phyloP scores from a whole-genome alignment of 35 echinoderm and acorn worm species.

The Anneissia japonica region DNA sequence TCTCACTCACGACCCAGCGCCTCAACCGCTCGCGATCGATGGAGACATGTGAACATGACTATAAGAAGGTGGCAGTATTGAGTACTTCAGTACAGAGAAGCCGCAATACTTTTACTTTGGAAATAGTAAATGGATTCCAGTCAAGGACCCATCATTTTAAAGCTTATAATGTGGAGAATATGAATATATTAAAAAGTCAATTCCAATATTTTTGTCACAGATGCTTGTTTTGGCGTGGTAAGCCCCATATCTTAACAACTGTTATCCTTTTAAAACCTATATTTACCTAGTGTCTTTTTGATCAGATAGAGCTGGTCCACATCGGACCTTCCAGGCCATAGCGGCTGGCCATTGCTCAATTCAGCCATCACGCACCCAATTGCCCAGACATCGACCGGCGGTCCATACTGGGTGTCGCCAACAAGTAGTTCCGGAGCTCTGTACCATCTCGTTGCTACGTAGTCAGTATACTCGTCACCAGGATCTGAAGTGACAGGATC shows the following conservation, averaged over 20 bases:
- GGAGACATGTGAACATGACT: too few species aligned
- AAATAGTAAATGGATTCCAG: background rate
- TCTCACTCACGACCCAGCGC: too few species aligned
- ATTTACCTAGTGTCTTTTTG: conserved; percentile 95
- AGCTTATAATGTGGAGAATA: background rate
- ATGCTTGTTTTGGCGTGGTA: background rate
- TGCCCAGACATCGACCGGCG: conserved; percentile 91
- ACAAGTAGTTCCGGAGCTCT: conserved; percentile 89
- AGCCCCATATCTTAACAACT: background rate
- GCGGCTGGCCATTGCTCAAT: conserved; percentile 48
- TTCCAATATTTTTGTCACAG: background rate
- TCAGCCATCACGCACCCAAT: conserved; percentile 93
- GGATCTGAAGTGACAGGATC: conserved; percentile 46
- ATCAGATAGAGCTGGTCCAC: conserved; percentile 98
- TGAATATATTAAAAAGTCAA: background rate
- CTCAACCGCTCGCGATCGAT: too few species aligned
- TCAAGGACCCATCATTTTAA: background rate
- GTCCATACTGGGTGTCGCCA: conserved; percentile 89
- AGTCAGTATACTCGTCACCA: conserved; percentile 99
- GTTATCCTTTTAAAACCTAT: background rate
- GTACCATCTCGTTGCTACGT: conserved; percentile 98
- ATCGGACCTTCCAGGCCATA: conserved; percentile 88
- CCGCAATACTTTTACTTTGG: background rate
- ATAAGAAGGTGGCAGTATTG: too few species aligned
- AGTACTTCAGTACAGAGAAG: background rate